Evolutionary conservation across 1,140 invertebrate genomes (phyloP).

Genomic region (Tetraneura akinire): DNA sequence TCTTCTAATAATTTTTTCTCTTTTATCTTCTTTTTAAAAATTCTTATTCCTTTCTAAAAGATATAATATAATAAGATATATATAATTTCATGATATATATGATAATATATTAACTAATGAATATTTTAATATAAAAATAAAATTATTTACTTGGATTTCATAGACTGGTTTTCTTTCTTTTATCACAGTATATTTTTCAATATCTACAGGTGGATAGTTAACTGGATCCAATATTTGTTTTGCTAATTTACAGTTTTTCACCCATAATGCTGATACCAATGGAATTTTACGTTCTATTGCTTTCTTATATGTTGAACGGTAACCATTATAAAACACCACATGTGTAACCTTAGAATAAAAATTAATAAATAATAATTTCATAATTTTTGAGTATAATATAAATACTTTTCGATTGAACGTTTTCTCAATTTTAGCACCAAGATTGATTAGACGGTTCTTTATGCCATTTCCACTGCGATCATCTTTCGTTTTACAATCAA

Average conservation of each 20-base stretch:
- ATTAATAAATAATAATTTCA: not conserved
- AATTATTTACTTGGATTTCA: too few species aligned
- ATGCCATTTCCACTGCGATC: not conserved
- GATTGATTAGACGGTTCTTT: not conserved
- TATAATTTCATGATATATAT: too few species aligned
- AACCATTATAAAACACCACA: not conserved
- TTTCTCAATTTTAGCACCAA: constrained; percentile 13
- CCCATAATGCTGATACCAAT: not conserved
- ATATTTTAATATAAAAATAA: too few species aligned
- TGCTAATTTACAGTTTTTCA: not conserved
- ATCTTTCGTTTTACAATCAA: not conserved
- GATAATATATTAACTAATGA: too few species aligned
- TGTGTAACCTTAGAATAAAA: not conserved
- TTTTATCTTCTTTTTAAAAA: too few species aligned
- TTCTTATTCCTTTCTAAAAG: too few species aligned
- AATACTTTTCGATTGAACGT: not conserved
- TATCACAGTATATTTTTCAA: constrained; percentile 5
- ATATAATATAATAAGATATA: too few species aligned
- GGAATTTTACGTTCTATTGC: constrained; percentile 6
- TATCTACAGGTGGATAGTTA: not conserved
- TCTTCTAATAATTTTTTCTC: too few species aligned
- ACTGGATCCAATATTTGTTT: not conserved
- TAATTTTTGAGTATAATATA: not conserved
- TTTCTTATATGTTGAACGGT: not conserved
- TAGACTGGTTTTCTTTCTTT: too few species aligned